phyloP scores from a whole-genome alignment of 2,888 invertebrate genomes.

The Acleris laterana region DNA sequence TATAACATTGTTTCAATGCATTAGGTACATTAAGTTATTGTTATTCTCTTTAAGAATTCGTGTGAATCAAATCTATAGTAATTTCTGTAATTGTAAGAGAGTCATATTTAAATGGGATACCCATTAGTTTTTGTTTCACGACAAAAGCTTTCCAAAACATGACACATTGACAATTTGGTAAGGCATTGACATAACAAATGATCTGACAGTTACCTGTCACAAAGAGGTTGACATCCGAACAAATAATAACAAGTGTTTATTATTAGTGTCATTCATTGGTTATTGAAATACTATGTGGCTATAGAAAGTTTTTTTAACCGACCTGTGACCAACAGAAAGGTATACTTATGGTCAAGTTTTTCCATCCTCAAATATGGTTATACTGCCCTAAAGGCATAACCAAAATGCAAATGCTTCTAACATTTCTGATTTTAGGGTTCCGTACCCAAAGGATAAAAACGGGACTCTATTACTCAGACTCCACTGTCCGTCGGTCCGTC shows the following conservation, averaged over 20 bases:
- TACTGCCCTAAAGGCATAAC: too few species aligned
- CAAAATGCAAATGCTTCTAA: too few species aligned
- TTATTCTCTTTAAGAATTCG: background rate
- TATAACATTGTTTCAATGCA: too few species aligned
- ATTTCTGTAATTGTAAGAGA: background rate
- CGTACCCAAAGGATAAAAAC: too few species aligned
- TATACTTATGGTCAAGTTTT: background rate
- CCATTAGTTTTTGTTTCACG: slow-evolving; percentile 5
- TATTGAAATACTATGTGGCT: background rate
- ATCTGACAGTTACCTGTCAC: slow-evolving; percentile 22
- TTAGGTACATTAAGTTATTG: too few species aligned
- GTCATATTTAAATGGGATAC: background rate
- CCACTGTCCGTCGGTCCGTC: too few species aligned
- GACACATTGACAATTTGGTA: slow-evolving; percentile 17
- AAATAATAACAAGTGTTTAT: slow-evolving; percentile 7
- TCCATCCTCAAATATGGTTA: too few species aligned
- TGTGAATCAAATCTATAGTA: slow-evolving; percentile 14
- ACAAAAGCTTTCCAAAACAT: slow-evolving; percentile 6
- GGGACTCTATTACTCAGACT: too few species aligned
- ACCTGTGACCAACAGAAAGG: background rate
- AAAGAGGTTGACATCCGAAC: slow-evolving; percentile 6
- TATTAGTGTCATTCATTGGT: background rate
- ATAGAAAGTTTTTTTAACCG: background rate
- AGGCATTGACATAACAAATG: slow-evolving; percentile 12
- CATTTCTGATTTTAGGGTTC: too few species aligned